A percentile compares a stretch with the other conserved stretches of the same genome.
Evolutionary conservation across 1,140 invertebrate species (phyloP).

Genomic region (Drosophila tsacasi): DNA sequence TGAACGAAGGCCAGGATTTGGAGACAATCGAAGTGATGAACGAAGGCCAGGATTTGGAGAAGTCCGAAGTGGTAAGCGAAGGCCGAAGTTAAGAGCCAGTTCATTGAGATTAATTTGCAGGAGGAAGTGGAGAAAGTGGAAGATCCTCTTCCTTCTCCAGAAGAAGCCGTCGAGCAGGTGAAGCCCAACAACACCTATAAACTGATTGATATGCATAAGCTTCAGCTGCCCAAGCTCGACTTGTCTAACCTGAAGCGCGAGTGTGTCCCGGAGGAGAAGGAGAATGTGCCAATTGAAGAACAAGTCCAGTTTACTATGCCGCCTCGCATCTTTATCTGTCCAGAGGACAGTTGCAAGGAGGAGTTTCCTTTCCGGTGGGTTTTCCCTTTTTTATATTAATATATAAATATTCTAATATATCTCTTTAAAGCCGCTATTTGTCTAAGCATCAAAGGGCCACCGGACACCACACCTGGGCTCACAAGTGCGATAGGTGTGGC

Average conservation of each 20-base stretch:
- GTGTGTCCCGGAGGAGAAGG: not conserved
- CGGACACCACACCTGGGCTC: slow-evolving; percentile 34
- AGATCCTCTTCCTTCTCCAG: too few species aligned
- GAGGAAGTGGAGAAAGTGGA: not conserved
- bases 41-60: not conserved
- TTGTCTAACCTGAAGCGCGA: not conserved
- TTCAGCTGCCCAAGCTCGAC: not conserved
- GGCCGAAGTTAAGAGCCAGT: too few species aligned
- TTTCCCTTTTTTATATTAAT: not conserved
- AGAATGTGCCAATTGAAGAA: not conserved
- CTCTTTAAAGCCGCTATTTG: slow-evolving; percentile 6
- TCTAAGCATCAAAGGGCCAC: slow-evolving; percentile 22
- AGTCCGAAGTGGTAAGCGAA: not conserved
- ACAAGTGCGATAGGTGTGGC: slow-evolving; percentile 38
- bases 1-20: too few species aligned
- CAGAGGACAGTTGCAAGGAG: not conserved
- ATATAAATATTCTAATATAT: too few species aligned
- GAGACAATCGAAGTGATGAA: too few species aligned
- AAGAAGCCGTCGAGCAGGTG: not conserved
- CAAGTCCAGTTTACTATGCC: not conserved
- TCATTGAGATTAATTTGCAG: not conserved
- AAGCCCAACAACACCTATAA: not conserved
- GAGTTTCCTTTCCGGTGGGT: slow-evolving; percentile 26
- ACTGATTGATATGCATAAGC: not conserved
- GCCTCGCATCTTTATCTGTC: slow-evolving; percentile 6